Conservation (phyloP, 2,797 vertebrate species). For the Phalloptychus januarius region DNA sequence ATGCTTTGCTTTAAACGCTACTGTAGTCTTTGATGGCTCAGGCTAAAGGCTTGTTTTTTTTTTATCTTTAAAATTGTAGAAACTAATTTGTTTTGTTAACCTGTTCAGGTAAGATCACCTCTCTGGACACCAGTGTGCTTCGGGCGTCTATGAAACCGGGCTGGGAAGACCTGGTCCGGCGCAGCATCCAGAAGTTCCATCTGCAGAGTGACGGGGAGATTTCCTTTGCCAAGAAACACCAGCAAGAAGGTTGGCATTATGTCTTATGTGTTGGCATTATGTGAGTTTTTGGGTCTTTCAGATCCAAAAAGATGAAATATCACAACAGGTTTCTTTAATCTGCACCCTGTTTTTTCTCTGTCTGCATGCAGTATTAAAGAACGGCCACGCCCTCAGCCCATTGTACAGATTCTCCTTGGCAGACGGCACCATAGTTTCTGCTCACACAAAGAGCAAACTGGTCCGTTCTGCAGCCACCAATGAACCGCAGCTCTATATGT, state of each 20-base stretch:
- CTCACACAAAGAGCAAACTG: slow-evolving; percentile 97
- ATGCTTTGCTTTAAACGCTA: not conserved
- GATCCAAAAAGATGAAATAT: not conserved
- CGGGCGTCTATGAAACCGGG: slow-evolving; percentile 94
- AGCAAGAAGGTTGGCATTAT: slow-evolving; percentile 88
- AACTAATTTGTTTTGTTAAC: not conserved
- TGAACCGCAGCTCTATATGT: slow-evolving; percentile 96
- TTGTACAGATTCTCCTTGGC: slow-evolving; percentile 95
- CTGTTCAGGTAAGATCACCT: slow-evolving; percentile 92
- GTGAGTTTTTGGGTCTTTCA: not conserved
- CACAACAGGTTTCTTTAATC: not conserved
- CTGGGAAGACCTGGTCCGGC: slow-evolving; percentile 96
- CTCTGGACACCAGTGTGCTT: slow-evolving; percentile 93
- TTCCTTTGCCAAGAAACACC: slow-evolving; percentile 94
- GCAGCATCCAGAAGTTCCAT: slow-evolving; percentile 96
- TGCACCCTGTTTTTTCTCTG: not conserved
- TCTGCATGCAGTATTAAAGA: slow-evolving; percentile 85
- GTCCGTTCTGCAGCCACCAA: slow-evolving; percentile 89
- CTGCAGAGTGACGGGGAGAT: slow-evolving; percentile 91
- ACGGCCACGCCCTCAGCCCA: slow-evolving; percentile 89
- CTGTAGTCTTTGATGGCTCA: not conserved
- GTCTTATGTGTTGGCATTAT: too few relatives aligned
- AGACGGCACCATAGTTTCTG: slow-evolving; percentile 91
- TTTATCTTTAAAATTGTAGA: not conserved
- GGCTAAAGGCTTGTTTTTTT: not conserved